phyloP scores from a whole-genome alignment of 2,113 vertebrate species.

The Chamaea fasciata region DNA sequence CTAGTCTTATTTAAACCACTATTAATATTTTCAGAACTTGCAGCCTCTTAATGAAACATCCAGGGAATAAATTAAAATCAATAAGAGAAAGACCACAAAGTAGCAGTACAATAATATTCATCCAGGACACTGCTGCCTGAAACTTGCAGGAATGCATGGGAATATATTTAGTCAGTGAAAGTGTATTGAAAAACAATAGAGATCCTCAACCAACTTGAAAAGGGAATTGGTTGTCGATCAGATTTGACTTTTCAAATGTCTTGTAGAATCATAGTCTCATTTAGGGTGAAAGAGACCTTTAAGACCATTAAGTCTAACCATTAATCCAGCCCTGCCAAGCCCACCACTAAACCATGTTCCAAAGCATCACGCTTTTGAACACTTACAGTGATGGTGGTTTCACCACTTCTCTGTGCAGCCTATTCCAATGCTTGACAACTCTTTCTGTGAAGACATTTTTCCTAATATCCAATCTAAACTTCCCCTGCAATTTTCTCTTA shows the following conservation, averaged over 20 bases:
- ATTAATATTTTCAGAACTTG: background rate
- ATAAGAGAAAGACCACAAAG: background rate
- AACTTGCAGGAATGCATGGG: background rate
- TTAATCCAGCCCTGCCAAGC: background rate
- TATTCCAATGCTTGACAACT: background rate
- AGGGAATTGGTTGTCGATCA: background rate
- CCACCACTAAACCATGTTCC: background rate
- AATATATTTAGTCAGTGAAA: background rate
- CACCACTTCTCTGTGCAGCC: background rate
- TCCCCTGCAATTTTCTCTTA: background rate
- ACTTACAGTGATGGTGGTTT: background rate
- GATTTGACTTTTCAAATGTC: background rate
- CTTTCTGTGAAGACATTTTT: background rate
- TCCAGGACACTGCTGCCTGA: background rate
- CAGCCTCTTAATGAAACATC: conserved; percentile 18
- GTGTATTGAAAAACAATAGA: background rate
- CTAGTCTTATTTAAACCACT: background rate
- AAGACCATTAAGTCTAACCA: background rate
- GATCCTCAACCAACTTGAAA: background rate
- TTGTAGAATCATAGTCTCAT: background rate
- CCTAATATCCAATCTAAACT: background rate
- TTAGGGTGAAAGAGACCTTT: background rate
- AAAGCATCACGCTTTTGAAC: background rate
- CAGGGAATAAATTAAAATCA: conserved; percentile 41
- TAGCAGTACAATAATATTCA: background rate